Base-by-base conservation (phyloP, 53 echinoderm and acorn worm species). In the Astropecten irregularis region DNA sequence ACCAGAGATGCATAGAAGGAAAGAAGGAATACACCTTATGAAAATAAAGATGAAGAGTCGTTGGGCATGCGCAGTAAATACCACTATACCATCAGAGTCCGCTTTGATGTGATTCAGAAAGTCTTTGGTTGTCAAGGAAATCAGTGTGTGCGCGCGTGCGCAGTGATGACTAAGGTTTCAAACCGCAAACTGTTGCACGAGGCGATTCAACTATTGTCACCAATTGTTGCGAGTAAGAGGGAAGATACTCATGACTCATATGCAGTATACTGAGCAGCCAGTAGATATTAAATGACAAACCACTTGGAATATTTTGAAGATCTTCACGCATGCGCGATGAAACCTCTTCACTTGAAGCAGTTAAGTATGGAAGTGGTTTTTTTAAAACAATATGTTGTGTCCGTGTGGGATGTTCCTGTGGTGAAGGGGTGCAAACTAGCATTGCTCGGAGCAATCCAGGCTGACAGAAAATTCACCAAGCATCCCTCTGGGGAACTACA, bases 201-300 rank as follows among this genome's bases (percentile, higher is more conserved):
- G 76, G 23, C 38, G 28, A 23, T 39, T 54, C 42, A 76, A 40
- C 76, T 21, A 42, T 37, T 76, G 76, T 76, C 76, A 40, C 37
- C 40, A 58, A 39, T 58, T 76, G 76, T 76, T 76, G 76, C 40
- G 44, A 52, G 35, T 20, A 27, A 57, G 76, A 40, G 22, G 32
- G 71, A 76, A n/a, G n/a, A n/a, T n/a, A n/a, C n/a, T n/a, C n/a
- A n/a, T 76, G 76, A 56, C 35, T 57, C 57, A 76, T 67, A 8
- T 46, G 8, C 8, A 46, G 8, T 46, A 9, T 9, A 46, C 14
- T 9, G 47, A 9, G 8, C 8, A 9, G 8, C 47, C 47, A 14
- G 47, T 14, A 46, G 47, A 9, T 46, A 9, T 46, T 14, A 14
- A 9, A 46, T 14, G 47, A 46, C 14, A 46, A 14, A 14, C 47